These are phyloP conservation scores for Macrostomum cliftonense DNA, from an alignment of 2,888 invertebrate species.

Conservation along the genomic window DNA sequence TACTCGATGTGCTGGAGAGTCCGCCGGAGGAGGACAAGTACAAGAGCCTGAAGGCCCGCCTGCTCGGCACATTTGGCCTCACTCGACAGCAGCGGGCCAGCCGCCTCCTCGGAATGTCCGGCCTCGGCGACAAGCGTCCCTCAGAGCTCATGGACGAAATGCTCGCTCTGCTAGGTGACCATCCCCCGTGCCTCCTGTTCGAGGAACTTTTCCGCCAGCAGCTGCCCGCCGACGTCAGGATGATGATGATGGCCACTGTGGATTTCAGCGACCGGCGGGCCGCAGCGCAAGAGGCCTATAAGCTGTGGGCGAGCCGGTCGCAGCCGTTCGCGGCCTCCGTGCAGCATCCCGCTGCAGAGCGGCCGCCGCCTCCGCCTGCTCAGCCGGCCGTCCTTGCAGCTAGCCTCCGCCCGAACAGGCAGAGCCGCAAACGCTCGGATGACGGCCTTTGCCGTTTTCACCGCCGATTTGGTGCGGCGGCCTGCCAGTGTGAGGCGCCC, in stretches of 20 bases:
- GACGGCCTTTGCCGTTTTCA: conserved; percentile 8
- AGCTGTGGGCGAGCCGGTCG: background rate
- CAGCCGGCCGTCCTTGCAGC: background rate
- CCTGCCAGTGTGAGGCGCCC: conserved; percentile 5
- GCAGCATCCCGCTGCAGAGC: background rate
- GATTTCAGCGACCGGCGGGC: background rate
- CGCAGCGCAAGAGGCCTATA: background rate
- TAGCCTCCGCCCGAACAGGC: background rate
- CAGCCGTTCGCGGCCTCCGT: background rate
- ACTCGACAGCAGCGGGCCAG: background rate
- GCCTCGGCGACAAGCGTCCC: background rate
- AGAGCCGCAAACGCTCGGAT: background rate
- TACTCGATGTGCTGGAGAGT: background rate
- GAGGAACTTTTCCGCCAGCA: too few species aligned
- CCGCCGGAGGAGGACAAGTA: background rate
- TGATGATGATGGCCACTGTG: background rate
- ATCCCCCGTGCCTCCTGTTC: too few species aligned
- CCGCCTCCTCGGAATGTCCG: background rate
- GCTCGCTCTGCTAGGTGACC: too few species aligned
- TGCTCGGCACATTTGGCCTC: background rate
- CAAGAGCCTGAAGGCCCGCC: background rate
- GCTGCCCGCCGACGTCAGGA: too few species aligned
- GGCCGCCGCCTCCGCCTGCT: too few species aligned
- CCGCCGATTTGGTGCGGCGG: conserved; percentile 8
- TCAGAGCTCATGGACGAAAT: too few species aligned